Evolutionary conservation across 2,797 vertebrate genomes (phyloP).

Genomic region (Bradypodion ventrale): DNA sequence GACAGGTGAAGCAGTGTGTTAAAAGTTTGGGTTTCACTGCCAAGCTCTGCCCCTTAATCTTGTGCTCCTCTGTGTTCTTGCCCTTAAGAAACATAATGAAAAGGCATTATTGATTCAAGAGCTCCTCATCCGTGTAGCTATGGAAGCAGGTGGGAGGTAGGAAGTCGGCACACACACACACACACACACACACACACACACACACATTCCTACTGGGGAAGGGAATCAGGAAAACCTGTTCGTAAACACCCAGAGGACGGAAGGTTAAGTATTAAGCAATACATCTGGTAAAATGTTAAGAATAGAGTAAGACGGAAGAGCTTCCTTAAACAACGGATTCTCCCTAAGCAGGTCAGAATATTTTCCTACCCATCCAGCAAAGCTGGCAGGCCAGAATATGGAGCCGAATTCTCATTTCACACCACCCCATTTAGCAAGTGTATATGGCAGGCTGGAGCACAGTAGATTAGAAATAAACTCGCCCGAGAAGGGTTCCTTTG

Average conservation of each 20-base stretch:
- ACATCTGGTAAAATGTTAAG: background rate
- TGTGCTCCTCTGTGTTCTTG: background rate
- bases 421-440: background rate
- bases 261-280: background rate
- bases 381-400: fast-evolving
- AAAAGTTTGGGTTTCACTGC: background rate
- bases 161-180: background rate
- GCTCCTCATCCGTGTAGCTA: background rate
- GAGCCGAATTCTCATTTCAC: background rate
- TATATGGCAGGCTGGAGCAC: background rate
- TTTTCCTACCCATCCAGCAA: constrained; percentile 7
- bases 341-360: background rate
- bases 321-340: background rate
- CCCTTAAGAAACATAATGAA: background rate
- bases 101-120: background rate
- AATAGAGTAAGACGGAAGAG: background rate
- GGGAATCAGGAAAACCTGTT: background rate
- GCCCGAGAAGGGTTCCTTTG: constrained; percentile 19
- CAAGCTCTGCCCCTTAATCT: background rate
- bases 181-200: too few species aligned
- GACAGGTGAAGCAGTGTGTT: background rate
- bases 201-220: background rate
- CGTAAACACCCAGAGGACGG: background rate
- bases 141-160: background rate
- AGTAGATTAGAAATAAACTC: constrained; percentile 3